Evolutionary conservation across 2,888 invertebrate genomes (phyloP).

Genomic region (Drosophila neonasuta): DNA sequence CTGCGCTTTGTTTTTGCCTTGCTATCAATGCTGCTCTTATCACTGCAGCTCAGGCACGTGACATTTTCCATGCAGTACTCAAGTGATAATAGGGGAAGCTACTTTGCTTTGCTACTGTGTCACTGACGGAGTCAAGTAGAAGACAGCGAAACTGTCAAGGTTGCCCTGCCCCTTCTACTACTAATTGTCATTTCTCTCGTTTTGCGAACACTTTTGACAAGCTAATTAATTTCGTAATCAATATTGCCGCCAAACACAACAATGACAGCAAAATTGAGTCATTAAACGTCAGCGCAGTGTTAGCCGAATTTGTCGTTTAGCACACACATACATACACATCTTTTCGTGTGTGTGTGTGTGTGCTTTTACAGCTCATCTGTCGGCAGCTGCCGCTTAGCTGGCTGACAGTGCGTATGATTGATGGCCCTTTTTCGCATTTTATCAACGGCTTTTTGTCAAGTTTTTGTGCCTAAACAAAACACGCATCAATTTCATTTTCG

Average conservation of each 20-base stretch:
- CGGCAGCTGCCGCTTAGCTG: constrained; percentile 25
- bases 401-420: constrained; percentile 67
- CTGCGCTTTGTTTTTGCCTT: constrained; percentile 2
- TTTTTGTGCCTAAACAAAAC: constrained; percentile 19
- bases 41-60: constrained; percentile 43
- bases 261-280: constrained; percentile 66
- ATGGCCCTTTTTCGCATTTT: constrained; percentile 43
- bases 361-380: constrained; percentile 50
- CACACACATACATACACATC: constrained; percentile 19
- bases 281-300: constrained; percentile 64
- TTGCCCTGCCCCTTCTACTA: neutral
- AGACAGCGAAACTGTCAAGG: neutral
- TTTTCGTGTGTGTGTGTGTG: constrained; percentile 1
- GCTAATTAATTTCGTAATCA: constrained; percentile 71
- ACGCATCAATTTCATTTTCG: constrained; percentile 27
- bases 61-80: constrained; percentile 25
- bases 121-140: neutral
- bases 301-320: constrained; percentile 45
- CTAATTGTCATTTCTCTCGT: constrained; percentile 42
- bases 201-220: constrained; percentile 53
- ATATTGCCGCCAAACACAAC: constrained; percentile 54
- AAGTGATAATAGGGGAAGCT: constrained; percentile 34
- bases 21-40: constrained; percentile 19
- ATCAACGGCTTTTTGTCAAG: constrained; percentile 24
- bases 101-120: constrained; percentile 1